phyloP scores from a whole-genome alignment of 2,888 invertebrate genomes.

The Lumbricus terrestris region DNA sequence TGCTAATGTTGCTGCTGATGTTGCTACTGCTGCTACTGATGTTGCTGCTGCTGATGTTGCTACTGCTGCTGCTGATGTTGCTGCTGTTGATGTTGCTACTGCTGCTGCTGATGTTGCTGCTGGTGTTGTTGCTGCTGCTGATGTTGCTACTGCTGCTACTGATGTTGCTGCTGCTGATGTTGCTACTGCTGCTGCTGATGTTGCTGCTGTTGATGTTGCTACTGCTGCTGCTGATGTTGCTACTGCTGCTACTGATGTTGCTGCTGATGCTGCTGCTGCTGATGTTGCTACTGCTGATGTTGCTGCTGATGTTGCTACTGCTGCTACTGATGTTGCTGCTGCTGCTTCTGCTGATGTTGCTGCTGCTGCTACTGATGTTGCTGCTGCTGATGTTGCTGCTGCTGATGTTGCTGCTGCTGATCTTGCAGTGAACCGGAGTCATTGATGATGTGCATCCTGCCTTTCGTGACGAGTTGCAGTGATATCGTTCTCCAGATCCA shows the following conservation, averaged over 20 bases:
- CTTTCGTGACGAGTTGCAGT: neutral
- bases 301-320: neutral
- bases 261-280: neutral
- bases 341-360: neutral
- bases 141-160: too few species aligned
- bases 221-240: neutral
- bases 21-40: too few species aligned
- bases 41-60: neutral
- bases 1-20: constrained; percentile 3
- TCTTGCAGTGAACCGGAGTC: neutral
- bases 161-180: neutral
- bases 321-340: neutral
- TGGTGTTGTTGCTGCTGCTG: neutral
- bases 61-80: neutral
- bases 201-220: neutral
- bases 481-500: constrained; percentile 3
- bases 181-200: neutral
- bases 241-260: too few species aligned
- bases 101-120: neutral
- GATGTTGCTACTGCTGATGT: too few species aligned
- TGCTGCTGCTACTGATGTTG: neutral
- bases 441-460: neutral
- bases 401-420: neutral
- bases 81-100: neutral
- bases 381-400: neutral